Evolutionary conservation across 1,140 invertebrate species (phyloP), one percentile per base, ranked within the genome.

Genomic region (Harpegnathos saltator): DNA sequence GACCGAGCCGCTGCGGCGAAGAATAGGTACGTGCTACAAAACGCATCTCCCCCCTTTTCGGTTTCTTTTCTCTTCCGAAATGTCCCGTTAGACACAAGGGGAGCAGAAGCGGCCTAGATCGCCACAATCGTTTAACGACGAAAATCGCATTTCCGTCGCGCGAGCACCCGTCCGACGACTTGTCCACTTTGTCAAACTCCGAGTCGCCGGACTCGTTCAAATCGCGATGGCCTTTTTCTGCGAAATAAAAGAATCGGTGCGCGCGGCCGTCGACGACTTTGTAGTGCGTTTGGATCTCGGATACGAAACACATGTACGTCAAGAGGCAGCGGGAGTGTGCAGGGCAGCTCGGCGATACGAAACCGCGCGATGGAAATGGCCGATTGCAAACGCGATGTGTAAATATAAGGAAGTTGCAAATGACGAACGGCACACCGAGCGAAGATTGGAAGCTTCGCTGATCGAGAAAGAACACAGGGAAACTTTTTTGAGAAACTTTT

Each of bases 1-100:
- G 99, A 99, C 95, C 95, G 99, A 87, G 99, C 99, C 14, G 99
- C 99, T 11, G 98, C 98, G n/a, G 98, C 98, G 63, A 99, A 99
- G 95, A 99, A 99, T 95, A 97, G 98, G 97, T 99, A 95, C 94
- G 96, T 95, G 19, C 3, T 33, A 12, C 29, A 85, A n/a, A 24
- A 19, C 17, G 66, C 44, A 69, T 29, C 3, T 7, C 3, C 38
- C 7, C 38, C 38, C 38, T n/a, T n/a, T n/a, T n/a, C 38, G 7
- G 7, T 44, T 44, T 44, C 38, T 9, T 59, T 52, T 44, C 63
- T 71, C 14, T 11, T 48, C 33, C n/a, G 11, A n/a, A 12, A n/a
- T 17, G 9, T 58, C 12, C 26, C 4, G 2, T 26, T 29, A 12
- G 7, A 3, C 4, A 9, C 2, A 56, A 33, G 38, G n/a, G n/a